phyloP scores from a whole-genome alignment of 2,888 invertebrate genomes.

The Sinelater perroti region DNA sequence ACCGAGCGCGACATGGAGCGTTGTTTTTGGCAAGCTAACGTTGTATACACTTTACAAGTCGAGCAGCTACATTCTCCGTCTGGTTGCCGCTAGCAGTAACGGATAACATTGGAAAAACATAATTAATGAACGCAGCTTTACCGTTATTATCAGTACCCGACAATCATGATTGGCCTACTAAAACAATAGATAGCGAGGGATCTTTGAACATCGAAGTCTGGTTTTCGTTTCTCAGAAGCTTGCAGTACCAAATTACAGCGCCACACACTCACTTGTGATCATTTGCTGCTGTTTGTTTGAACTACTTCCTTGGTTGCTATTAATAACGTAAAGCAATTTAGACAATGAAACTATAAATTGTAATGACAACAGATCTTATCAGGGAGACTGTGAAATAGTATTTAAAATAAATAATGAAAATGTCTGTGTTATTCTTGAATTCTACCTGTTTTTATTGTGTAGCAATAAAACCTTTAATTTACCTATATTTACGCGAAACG shows the following conservation, averaged over 20 bases:
- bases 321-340: conserved; percentile 31
- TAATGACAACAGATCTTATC: conserved; percentile 30
- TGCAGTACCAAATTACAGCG: too few species aligned
- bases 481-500: too few species aligned
- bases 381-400: conserved; percentile 32
- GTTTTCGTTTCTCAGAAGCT: too few species aligned
- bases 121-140: background rate
- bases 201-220: conserved; percentile 18
- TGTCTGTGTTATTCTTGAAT: too few species aligned
- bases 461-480: too few species aligned
- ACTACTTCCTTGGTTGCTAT: conserved; percentile 16
- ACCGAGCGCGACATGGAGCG: too few species aligned
- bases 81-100: conserved; percentile 1
- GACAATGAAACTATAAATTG: conserved; percentile 29
- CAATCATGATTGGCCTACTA: conserved; percentile 22
- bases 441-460: too few species aligned
- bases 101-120: too few species aligned
- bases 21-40: conserved; percentile 1
- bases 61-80: conserved; percentile 15
- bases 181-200: conserved; percentile 10
- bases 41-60: background rate
- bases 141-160: conserved; percentile 13
- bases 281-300: conserved; percentile 13
- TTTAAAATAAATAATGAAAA: conserved; percentile 14
- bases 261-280: too few species aligned